These are phyloP conservation scores for Vultur gryphus DNA, from an alignment of 2,797 vertebrate genomes.

Conservation along the genomic window DNA sequence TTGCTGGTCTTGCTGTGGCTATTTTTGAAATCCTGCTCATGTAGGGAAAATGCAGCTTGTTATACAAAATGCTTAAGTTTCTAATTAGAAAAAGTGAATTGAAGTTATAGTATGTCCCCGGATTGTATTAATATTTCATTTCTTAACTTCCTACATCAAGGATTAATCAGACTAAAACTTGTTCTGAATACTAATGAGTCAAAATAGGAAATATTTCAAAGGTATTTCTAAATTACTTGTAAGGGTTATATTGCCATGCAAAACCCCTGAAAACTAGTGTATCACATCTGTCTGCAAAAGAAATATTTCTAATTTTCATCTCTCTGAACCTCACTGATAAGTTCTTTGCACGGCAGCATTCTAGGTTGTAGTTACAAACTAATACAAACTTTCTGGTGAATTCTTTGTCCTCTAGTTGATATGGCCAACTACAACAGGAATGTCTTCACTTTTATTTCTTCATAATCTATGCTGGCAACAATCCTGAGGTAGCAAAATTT, in stretches of 20 bases:
- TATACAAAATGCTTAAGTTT: conserved; percentile 27
- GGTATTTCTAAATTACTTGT: neutral
- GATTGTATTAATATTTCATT: conserved; percentile 59
- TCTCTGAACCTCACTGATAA: neutral
- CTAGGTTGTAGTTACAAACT: neutral
- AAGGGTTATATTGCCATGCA: neutral
- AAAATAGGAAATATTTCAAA: neutral
- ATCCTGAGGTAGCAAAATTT: neutral
- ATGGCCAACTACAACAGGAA: neutral
- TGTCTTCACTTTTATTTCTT: neutral
- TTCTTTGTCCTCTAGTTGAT: neutral
- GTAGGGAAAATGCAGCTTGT: neutral
- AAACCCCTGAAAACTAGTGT: neutral
- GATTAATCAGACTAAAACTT: conserved; percentile 18
- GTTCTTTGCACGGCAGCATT: neutral
- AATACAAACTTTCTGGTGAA: neutral
- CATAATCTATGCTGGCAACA: neutral
- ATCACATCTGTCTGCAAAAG: neutral
- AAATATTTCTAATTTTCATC: neutral
- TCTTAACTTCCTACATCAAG: conserved; percentile 15
- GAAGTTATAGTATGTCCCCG: neutral
- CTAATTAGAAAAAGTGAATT: conserved; percentile 22
- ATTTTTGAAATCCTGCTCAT: neutral
- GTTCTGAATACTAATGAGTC: conserved; percentile 17
- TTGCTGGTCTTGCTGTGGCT: neutral